phyloP scores from a whole-genome alignment of 2,888 invertebrate species.

The Girardia tigrina region DNA sequence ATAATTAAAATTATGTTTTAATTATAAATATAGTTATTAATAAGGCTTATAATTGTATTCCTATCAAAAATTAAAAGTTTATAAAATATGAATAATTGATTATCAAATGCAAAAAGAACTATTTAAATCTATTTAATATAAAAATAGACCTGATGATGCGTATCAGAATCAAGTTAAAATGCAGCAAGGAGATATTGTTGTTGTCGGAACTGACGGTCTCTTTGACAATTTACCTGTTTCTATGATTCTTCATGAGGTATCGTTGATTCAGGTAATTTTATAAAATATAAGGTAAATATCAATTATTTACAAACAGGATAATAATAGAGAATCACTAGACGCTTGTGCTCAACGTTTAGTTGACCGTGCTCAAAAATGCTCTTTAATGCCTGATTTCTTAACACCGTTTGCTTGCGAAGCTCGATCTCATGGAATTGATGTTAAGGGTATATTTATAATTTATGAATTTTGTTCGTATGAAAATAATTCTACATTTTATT shows the following conservation, averaged over 20 bases:
- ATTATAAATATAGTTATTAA: no score
- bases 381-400: constrained; percentile 81
- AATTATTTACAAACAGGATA: neutral
- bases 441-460: no score
- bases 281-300: neutral
- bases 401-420: constrained; percentile 89
- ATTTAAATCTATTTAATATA: no score
- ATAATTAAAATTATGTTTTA: no score
- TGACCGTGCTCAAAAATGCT: constrained; percentile 79
- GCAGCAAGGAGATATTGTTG: constrained; percentile 73
- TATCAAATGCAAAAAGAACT: no score
- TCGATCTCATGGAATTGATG: constrained; percentile 75
- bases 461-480: no score
- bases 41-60: no score
- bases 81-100: no score
- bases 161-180: constrained; percentile 50
- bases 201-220: constrained; percentile 90
- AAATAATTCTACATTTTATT: no score
- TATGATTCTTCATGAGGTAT: constrained; percentile 71
- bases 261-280: constrained; percentile 53
- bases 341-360: constrained; percentile 56
- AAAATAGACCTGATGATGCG: constrained; percentile 28
- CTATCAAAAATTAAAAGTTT: no score
- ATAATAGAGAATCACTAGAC: constrained; percentile 3
- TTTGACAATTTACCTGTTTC: constrained; percentile 92